Base-by-base conservation (phyloP, 2,113 vertebrate genomes). In the Hylia prasina region DNA sequence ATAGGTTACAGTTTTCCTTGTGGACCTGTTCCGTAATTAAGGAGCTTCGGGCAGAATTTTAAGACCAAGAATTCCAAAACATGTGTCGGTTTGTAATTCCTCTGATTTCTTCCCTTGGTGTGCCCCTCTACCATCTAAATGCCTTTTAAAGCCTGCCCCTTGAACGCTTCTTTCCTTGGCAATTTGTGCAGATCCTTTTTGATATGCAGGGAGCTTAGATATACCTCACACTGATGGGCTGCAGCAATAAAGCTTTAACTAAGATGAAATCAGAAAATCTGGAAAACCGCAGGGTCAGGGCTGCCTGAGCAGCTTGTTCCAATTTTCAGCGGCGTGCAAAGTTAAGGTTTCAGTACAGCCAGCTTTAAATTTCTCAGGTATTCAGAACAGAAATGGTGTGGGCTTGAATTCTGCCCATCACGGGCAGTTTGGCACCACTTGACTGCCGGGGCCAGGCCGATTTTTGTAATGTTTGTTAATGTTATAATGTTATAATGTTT, bases 51-150 rank as follows among this genome's bases (percentile, higher is more conserved):
- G 80, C 64, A 84, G 80, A 92, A 94, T 94, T 88, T 95, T 90
- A 94, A 94, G 93, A 91, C 94, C 3, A 3, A 93, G 88, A 94
- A 90, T 95, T 94, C 92, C 94, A 95, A 95, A 95, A 93, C 72
- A 63, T 24, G 63, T 77, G 61, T 93, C 93, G 71, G 51, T 92
- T 83, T 81, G 60, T 89, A 87, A 93, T 56, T 90, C 92, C 57
- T 96, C 90, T 95, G 64, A 95, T 84, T 90, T 71, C 77, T 70
- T 89, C 57, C 89, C 53, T 93, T 45, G 3, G 71, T 40, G 68
- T 91, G 89, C 64, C 83, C 80, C 60, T 93, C 64, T 90, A 83
- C 92, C 76, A 79, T 68, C 88, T 81, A 93, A 90, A 91, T 72
- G 65, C 53, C 88, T 96, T 94, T 93, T 87, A 95, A 95, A 89